Percentiles rank a stretch among this genome's conserved stretches.
Evolutionary conservation across 2,797 vertebrate genomes (phyloP).

Genomic region (Notamacropus eugenii): DNA sequence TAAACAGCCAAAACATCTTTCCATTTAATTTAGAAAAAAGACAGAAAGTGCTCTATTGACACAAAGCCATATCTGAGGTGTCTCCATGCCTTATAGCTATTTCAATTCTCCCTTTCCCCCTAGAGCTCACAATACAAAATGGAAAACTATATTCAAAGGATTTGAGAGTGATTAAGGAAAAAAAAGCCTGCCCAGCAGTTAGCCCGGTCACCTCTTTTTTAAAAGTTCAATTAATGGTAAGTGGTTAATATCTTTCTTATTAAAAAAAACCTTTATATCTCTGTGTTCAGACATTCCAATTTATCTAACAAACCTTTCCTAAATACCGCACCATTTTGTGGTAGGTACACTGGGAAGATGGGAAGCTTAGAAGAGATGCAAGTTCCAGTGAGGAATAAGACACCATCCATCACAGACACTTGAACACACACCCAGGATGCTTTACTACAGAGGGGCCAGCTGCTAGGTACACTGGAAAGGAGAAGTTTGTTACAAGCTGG

Average conservation of each 20-base stretch:
- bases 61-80: background rate
- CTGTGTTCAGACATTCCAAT: background rate
- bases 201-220: background rate
- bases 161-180: background rate
- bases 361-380: background rate
- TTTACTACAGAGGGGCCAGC: background rate
- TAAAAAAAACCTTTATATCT: background rate
- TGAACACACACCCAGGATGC: background rate
- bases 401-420: background rate
- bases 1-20: background rate
- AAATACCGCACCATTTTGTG: background rate
- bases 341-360: background rate
- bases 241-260: background rate
- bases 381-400: background rate
- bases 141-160: background rate
- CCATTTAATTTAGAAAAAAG: background rate
- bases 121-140: background rate
- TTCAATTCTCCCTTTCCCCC: background rate
- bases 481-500: background rate
- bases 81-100: background rate
- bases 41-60: background rate
- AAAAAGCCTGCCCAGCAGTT: background rate
- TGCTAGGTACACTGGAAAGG: background rate
- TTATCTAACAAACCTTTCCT: background rate
- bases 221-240: background rate